Evolutionary conservation across 2,113 vertebrate genomes (phyloP).

Genomic region (Willisornis vidua): DNA sequence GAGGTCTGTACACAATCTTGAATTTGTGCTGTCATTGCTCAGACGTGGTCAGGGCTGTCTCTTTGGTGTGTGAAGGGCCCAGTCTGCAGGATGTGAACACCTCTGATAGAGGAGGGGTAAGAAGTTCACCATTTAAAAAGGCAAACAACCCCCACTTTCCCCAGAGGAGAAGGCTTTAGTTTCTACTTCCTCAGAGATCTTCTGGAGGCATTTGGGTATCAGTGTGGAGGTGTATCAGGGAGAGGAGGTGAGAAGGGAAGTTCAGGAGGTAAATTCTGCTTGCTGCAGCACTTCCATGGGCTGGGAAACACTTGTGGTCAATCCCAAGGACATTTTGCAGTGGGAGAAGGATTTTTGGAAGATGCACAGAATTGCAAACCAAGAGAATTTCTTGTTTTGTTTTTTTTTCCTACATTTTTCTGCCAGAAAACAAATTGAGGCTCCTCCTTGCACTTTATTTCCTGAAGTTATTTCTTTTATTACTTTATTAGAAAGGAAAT

Average conservation of each 20-base stretch:
- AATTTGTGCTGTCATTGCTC: not conserved
- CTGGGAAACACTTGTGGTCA: not conserved
- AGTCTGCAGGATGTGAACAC: not conserved
- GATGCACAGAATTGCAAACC: not conserved
- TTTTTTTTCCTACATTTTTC: not conserved
- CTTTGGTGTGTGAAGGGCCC: not conserved
- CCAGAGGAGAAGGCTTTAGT: not conserved
- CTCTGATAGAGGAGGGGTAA: not conserved
- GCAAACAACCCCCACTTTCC: not conserved
- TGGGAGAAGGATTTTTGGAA: not conserved
- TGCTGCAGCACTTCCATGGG: not conserved
- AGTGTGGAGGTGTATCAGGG: not conserved
- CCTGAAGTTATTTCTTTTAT: not conserved
- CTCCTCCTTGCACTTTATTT: not conserved
- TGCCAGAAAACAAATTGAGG: not conserved
- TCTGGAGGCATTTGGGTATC: not conserved
- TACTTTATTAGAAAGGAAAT: not conserved
- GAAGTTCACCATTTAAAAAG: not conserved
- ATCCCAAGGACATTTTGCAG: not conserved
- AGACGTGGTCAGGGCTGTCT: not conserved
- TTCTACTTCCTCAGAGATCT: not conserved
- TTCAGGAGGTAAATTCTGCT: not conserved
- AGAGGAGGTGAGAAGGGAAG: not conserved
- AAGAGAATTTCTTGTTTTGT: not conserved
- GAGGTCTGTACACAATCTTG: not conserved